Conservation (phyloP, 2,888 invertebrate species). For the Halocaridina rubra region DNA sequence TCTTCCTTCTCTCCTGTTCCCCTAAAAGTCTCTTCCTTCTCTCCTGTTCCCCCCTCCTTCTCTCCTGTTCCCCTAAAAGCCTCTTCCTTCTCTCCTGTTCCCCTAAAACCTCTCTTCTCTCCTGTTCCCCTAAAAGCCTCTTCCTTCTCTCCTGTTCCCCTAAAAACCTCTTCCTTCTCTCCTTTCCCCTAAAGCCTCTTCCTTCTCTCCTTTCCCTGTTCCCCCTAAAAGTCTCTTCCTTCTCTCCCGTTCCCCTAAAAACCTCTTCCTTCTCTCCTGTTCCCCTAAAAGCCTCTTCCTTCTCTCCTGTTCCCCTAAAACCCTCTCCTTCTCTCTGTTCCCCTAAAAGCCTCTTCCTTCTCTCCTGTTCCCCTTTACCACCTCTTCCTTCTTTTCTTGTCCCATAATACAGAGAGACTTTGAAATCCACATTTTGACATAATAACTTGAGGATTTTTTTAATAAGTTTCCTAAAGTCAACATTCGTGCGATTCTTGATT, state of each 20-base stretch:
- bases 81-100: background rate
- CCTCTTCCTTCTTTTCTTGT: background rate
- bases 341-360: background rate
- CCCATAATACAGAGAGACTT: too few relatives aligned
- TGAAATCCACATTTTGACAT: too few relatives aligned
- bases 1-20: background rate
- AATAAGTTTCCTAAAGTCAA: too few relatives aligned
- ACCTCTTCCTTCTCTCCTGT: background rate
- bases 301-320: background rate
- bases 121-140: background rate
- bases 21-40: background rate
- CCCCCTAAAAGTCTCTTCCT: background rate
- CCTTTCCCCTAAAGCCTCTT: background rate
- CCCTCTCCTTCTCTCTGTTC: background rate
- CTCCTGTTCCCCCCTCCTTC: background rate
- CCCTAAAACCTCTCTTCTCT: background rate
- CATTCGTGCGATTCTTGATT: too few relatives aligned
- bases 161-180: slow-evolving; percentile 5
- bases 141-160: background rate
- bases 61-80: background rate
- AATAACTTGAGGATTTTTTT: too few relatives aligned
- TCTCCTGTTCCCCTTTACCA: slow-evolving; percentile 5
- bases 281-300: background rate
- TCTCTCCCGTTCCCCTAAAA: slow-evolving; percentile 11
- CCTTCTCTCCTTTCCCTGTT: background rate